Conservation (phyloP, 2,113 vertebrate genomes). For the Eonycteris spelaea region DNA sequence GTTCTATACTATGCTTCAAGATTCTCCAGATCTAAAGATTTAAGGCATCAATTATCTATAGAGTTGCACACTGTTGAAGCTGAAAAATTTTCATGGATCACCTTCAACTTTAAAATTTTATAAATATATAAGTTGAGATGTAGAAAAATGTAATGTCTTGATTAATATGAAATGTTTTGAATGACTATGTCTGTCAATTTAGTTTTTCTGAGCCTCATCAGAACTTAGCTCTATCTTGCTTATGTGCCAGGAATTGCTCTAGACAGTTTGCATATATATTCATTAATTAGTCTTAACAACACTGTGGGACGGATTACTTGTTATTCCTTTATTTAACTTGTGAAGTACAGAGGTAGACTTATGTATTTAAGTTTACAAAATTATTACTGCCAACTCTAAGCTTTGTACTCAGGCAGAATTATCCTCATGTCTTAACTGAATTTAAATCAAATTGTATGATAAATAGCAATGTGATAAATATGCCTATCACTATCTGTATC, state of each 20-base stretch:
- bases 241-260: neutral
- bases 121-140: no score
- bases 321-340: neutral
- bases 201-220: neutral
- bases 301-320: neutral
- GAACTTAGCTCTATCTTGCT: neutral
- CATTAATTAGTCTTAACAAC: neutral
- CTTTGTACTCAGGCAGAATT: neutral
- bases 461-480: no score
- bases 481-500: no score
- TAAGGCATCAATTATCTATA: no score
- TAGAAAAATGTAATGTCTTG: no score
- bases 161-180: no score
- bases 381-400: neutral
- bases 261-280: neutral
- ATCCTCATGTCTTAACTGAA: neutral
- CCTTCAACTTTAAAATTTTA: no score
- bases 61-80: no score
- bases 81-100: no score
- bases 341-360: neutral
- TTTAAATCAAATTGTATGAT: neutral
- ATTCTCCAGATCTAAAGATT: neutral
- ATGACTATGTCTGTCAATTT: neutral
- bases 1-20: neutral
- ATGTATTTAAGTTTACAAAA: neutral